Evolutionary conservation across 2,113 vertebrate species (phyloP), one percentile per base, ranked within the genome.

Genomic region (Leucosticte australis): DNA sequence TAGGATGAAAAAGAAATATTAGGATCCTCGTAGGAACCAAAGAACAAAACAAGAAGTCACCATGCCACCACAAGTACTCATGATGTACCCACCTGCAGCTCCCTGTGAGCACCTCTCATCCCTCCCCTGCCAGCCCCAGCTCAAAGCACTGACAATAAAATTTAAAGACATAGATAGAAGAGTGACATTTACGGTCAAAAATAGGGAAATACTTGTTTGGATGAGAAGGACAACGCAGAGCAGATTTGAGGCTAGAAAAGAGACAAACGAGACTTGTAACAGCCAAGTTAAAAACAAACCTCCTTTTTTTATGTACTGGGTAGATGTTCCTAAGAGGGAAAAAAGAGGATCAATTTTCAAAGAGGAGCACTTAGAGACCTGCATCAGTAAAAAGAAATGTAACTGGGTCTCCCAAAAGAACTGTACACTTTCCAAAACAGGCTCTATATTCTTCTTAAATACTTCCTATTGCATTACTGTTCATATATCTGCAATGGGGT

Each of bases 1-100:
- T 90, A 92, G 90, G 76, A 83, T 31, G 30, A 86, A 88, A 83
- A 90, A 94, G 79, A 96, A 95, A 90, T 83, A 94, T 89, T 90
- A 92, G 83, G 86, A 94, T 89, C 83, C 10, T 53, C 9, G 6
- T 44, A 52, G 86, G 73, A 94, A 96, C 89, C 44, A 44, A 81
- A 81, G 91, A 96, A 86, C 83, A 93, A 87, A 95, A 94, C 86
- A 90, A 90, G 28, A 93, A 89, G 64, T 84, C 86, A 75, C 80
- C 91, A 44, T 78, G 56, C n/a, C 76, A 92, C 85, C 75, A 52
- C 60, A 37, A 11, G 24, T 5, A 37, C 37, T 87, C 35, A 52
- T 1, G 14, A 23, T n/a, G 73, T 28, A 46, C 76, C 76, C 56
- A 63, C 71, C 19, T 3, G 6, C 82, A 56, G 84, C 70, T 41